phyloP scores from a whole-genome alignment of 2,113 vertebrate species.

The Hyla sarda region DNA sequence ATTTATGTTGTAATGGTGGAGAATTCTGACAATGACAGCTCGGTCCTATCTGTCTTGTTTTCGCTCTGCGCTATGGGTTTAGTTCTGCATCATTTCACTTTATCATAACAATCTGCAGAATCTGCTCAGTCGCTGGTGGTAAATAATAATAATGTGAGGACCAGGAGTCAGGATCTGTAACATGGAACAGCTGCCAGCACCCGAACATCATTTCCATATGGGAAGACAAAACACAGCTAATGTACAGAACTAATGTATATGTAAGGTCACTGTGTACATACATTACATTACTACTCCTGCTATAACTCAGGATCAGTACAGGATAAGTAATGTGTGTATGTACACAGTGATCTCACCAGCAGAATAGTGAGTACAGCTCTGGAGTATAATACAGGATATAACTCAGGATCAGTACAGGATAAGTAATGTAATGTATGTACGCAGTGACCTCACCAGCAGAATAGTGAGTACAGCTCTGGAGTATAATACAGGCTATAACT shows the following conservation, averaged over 20 bases:
- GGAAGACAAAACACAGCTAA: not conserved
- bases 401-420: too few species aligned
- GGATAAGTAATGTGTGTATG: too few species aligned
- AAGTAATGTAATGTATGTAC: too few species aligned
- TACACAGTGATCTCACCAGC: too few species aligned
- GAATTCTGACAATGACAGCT: too few species aligned
- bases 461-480: too few species aligned
- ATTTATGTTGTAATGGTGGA: not conserved
- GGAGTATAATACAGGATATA: too few species aligned
- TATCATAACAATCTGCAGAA: slow-evolving; percentile 38
- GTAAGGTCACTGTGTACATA: not conserved
- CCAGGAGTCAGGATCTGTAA: not conserved
- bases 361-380: too few species aligned
- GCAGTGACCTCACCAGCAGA: too few species aligned
- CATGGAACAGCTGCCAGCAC: not conserved
- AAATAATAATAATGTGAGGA: not conserved
- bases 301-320: too few species aligned
- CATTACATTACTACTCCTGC: not conserved
- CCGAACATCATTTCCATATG: not conserved
- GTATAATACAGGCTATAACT: too few species aligned
- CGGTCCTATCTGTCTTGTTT: not conserved
- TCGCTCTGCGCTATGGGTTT: not conserved
- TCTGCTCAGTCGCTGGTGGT: not conserved
- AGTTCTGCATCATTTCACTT: slow-evolving; percentile 12
- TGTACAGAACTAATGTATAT: not conserved